A percentile compares a stretch with the other conserved stretches of the same genome.
These are phyloP conservation scores for Fragum fragum DNA, from an alignment of 2,888 invertebrate species.

Conservation along the genomic window DNA sequence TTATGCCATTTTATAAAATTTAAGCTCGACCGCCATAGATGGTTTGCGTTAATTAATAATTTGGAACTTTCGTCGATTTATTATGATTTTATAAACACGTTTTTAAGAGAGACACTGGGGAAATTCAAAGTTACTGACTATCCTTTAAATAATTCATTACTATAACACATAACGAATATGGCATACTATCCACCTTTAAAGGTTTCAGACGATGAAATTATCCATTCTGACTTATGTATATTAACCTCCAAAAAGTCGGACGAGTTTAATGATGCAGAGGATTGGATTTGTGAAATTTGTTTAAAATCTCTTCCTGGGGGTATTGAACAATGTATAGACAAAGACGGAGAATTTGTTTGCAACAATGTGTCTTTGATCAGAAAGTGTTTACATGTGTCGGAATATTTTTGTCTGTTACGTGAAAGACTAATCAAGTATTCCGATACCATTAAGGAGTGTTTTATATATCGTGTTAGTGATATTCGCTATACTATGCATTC, in stretches of 20 bases:
- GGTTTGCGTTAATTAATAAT: conserved; percentile 10
- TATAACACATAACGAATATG: background rate
- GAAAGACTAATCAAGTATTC: background rate
- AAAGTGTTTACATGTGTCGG: conserved; percentile 9
- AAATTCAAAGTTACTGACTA: background rate
- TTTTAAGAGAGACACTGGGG: background rate
- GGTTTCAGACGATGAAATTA: too few relatives aligned
- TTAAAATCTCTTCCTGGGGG: background rate
- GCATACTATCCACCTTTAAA: too few relatives aligned
- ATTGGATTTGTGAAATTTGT: conserved; percentile 9
- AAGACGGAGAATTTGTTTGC: background rate
- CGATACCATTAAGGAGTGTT: background rate
- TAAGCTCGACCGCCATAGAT: background rate
- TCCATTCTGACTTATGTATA: too few relatives aligned
- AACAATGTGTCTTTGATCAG: background rate
- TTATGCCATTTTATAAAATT: conserved; percentile 14
- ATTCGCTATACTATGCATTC: conserved; percentile 1
- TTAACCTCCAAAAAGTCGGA: too few relatives aligned
- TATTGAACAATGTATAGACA: background rate
- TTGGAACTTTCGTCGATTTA: conserved; percentile 4
- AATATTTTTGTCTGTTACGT: conserved; percentile 2
- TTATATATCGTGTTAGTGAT: background rate
- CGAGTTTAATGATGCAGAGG: background rate
- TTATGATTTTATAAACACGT: conserved; percentile 10
- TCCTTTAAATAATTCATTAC: background rate